phyloP scores from a whole-genome alignment of 2,113 vertebrate genomes.

The Hypomesus transpacificus region DNA sequence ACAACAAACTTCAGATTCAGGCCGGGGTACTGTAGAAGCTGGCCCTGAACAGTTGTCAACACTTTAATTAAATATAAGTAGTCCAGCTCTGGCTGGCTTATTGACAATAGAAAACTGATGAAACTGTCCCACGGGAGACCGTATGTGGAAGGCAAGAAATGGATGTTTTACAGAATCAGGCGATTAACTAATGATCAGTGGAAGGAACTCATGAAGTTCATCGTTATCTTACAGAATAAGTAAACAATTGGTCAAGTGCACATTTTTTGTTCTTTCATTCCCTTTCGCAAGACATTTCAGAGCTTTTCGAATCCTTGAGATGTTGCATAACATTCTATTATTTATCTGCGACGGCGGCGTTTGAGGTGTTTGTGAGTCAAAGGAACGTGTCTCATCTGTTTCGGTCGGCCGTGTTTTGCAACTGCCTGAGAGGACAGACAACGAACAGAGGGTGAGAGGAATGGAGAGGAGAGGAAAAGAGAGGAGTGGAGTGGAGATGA shows the following conservation, averaged over 20 bases:
- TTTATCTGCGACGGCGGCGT: not conserved
- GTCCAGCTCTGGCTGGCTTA: too few relatives aligned
- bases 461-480: slow-evolving; percentile 15
- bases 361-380: not conserved
- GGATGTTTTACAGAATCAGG: not conserved
- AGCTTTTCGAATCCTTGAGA: too few relatives aligned
- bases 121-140: too few relatives aligned
- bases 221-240: too few relatives aligned
- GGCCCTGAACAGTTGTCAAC: not conserved
- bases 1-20: not conserved
- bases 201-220: too few relatives aligned
- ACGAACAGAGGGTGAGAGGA: not conserved
- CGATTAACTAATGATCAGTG: too few relatives aligned
- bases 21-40: not conserved
- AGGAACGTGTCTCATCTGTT: not conserved
- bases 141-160: too few relatives aligned
- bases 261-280: too few relatives aligned
- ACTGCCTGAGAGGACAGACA: not conserved
- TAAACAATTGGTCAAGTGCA: too few relatives aligned
- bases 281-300: too few relatives aligned
- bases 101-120: too few relatives aligned
- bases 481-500: slow-evolving; percentile 18
- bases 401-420: not conserved
- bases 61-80: not conserved
- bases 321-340: not conserved